phyloP scores from a whole-genome alignment of 2,888 invertebrate genomes.

The Drosophila nr. medialis region DNA sequence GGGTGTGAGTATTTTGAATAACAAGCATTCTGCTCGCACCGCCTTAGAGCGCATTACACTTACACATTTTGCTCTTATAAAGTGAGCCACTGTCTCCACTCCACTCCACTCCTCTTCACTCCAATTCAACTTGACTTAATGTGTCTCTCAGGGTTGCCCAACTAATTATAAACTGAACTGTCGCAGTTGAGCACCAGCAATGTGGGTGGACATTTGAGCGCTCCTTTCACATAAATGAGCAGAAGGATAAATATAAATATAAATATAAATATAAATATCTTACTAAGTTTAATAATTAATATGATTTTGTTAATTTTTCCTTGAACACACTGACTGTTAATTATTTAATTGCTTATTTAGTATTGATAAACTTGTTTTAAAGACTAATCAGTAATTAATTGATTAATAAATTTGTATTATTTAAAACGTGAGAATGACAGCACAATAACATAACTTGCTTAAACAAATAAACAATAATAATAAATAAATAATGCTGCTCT shows the following conservation, averaged over 20 bases:
- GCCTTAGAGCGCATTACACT: constrained; percentile 35
- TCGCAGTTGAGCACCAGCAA: not conserved
- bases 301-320: not conserved
- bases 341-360: not conserved
- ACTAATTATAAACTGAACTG: constrained; percentile 24
- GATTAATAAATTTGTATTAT: not conserved
- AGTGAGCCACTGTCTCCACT: constrained; percentile 1
- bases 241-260: not conserved
- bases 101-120: constrained; percentile 6
- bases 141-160: constrained; percentile 1
- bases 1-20: constrained; percentile 63
- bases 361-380: not conserved
- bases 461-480: too few species aligned
- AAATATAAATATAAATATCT: not conserved
- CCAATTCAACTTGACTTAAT: constrained; percentile 11
- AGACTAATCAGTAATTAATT: not conserved
- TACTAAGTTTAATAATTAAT: not conserved
- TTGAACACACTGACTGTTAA: not conserved
- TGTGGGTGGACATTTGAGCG: not conserved
- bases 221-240: not conserved
- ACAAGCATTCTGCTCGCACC: constrained; percentile 44
- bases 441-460: too few species aligned
- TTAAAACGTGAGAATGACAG: not conserved
- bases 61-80: constrained; percentile 16
- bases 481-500: not conserved